phyloP scores from a whole-genome alignment of 2,888 invertebrate genomes.

The Acrobeloides nanus region DNA sequence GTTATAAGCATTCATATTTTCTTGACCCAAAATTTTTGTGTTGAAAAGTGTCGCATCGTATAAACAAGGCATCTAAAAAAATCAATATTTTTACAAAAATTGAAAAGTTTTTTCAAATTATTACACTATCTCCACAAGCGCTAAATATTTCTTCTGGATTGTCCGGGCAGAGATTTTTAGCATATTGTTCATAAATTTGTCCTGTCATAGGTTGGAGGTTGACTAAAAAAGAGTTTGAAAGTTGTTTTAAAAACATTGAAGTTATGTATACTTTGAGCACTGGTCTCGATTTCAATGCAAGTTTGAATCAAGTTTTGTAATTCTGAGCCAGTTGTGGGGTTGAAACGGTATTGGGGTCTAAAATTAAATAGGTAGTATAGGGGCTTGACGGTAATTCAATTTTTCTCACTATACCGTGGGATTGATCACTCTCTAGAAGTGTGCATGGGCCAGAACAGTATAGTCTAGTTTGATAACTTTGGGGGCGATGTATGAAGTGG shows the following conservation, averaged over 20 bases:
- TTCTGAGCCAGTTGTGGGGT: conserved; percentile 41
- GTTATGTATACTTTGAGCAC: too few species aligned
- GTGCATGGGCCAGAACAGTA: too few species aligned
- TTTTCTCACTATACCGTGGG: too few species aligned
- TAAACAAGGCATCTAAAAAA: conserved; percentile 37
- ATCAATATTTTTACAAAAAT: too few species aligned
- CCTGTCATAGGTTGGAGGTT: conserved; percentile 41
- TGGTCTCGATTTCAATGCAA: conserved; percentile 44
- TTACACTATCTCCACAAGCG: conserved; percentile 49
- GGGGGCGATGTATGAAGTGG: too few species aligned
- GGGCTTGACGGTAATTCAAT: too few species aligned
- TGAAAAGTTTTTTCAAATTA: neutral
- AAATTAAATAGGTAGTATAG: too few species aligned
- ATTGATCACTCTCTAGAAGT: too few species aligned
- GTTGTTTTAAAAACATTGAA: neutral
- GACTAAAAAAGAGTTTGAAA: conserved; percentile 27
- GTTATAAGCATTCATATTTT: conserved; percentile 28
- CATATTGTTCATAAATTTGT: conserved; percentile 31
- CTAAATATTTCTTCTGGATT: conserved; percentile 41
- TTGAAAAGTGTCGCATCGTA: conserved; percentile 46
- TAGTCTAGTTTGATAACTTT: too few species aligned
- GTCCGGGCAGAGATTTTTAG: conserved; percentile 40
- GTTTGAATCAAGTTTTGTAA: conserved; percentile 43
- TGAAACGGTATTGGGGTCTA: conserved; percentile 32
- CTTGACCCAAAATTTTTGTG: conserved; percentile 36